These are phyloP conservation scores for Euwallacea similis DNA, from an alignment of 1,140 invertebrate genomes.

Conservation along the genomic window DNA sequence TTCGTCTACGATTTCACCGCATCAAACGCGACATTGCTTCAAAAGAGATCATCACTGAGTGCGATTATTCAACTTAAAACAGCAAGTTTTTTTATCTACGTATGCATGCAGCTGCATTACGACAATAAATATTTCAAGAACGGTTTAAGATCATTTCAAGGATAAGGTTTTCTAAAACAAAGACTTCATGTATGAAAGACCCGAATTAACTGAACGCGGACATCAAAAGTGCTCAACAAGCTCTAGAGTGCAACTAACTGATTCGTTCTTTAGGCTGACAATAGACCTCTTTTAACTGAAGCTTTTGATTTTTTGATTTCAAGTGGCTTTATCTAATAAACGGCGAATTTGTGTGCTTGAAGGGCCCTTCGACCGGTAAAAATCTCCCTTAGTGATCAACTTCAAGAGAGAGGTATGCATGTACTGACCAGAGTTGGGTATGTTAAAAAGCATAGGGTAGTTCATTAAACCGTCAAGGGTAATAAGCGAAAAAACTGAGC, in stretches of 20 bases:
- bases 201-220: slow-evolving; percentile 1
- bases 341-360: neutral
- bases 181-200: slow-evolving; percentile 23
- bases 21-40: too few relatives aligned
- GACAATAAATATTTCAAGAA: slow-evolving; percentile 43
- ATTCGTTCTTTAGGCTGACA: slow-evolving; percentile 8
- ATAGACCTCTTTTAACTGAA: neutral
- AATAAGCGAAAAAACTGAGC: slow-evolving; percentile 10
- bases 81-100: neutral
- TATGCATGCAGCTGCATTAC: slow-evolving; percentile 28
- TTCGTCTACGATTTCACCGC: too few relatives aligned
- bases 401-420: too few relatives aligned
- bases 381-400: too few relatives aligned
- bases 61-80: neutral
- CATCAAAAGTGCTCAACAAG: neutral
- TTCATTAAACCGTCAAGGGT: slow-evolving; percentile 5
- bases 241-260: slow-evolving; percentile 14
- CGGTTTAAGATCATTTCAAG: slow-evolving; percentile 30
- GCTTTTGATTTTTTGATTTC: slow-evolving; percentile 15
- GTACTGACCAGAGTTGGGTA: too few relatives aligned
- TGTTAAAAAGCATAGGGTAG: neutral
- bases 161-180: slow-evolving; percentile 41
- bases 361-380: too few relatives aligned
- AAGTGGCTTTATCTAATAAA: slow-evolving; percentile 9
- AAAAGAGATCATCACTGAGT: too few relatives aligned